phyloP scores from a whole-genome alignment of 2,797 vertebrate species.

The Paedocypris micromegethes region DNA sequence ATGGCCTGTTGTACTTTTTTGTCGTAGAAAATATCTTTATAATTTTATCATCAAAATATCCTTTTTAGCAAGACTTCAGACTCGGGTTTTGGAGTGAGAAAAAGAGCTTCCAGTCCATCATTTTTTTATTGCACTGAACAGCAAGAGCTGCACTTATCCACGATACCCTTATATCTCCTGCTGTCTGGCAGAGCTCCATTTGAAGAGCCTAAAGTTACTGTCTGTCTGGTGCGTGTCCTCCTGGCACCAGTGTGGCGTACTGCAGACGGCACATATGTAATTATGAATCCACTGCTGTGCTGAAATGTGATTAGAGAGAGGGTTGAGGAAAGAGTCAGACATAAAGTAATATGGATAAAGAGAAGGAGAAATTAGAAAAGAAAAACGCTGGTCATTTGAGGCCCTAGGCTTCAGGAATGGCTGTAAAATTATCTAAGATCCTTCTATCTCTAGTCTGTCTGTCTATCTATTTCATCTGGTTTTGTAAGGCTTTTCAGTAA shows the following conservation, averaged over 20 bases:
- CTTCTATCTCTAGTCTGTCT: no score
- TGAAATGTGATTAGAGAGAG: conserved; percentile 55
- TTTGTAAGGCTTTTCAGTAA: no score
- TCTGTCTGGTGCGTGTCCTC: conserved; percentile 39
- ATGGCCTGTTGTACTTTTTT: conserved; percentile 34
- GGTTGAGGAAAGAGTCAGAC: conserved; percentile 27
- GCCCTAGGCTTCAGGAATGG: no score
- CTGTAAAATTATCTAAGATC: not conserved
- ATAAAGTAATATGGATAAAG: conserved; percentile 17
- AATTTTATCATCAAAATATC: conserved; percentile 12
- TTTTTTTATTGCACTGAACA: not conserved
- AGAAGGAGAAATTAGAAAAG: conserved; percentile 13
- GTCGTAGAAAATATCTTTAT: conserved; percentile 29
- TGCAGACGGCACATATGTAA: conserved; percentile 58
- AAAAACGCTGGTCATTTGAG: conserved; percentile 16
- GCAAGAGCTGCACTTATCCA: not conserved
- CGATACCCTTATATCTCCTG: conserved; percentile 1
- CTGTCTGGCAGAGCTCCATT: conserved; percentile 18
- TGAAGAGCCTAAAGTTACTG: conserved; percentile 51
- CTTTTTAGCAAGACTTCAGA: not conserved
- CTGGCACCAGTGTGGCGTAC: conserved; percentile 49
- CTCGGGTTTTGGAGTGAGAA: conserved; percentile 2
- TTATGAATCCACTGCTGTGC: conserved; percentile 53
- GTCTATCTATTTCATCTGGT: no score
- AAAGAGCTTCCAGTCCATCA: conserved; percentile 4